Evolutionary conservation across 1,140 invertebrate genomes (phyloP), one percentile per base, ranked within the genome.

Genomic region (Steinernema feltiae): DNA sequence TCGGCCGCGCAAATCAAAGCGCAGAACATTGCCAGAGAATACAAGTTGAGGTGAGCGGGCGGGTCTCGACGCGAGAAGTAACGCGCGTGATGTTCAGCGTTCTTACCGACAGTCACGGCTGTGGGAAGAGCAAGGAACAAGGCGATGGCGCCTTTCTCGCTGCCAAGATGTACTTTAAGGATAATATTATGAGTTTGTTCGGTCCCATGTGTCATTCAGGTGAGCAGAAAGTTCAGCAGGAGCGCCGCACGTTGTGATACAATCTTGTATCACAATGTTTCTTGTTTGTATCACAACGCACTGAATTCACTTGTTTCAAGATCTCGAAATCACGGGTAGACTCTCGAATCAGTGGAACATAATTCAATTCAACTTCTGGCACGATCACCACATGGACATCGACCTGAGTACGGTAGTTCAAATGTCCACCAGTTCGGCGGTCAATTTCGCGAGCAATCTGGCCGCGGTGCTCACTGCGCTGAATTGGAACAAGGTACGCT

Each of bases 361-460:
- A 27, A 21, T 78, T 18, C 76, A 77, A 35, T 77, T 77, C 76
- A 77, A 77, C 32, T 78, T 77, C 76, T 77, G 76, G 76, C 35
- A n/a, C 21, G 76, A 77, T 35, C 76, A 77, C 46, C 35, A 29
- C 15, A 78, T 31, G 21, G 73, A 76, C 32, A 70, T 18, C 48
- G 31, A 69, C 21, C 24, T 70, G 15, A 70, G 71, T 17, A 77
- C 21, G 30, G 31, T 77, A 7, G 76, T 77, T 24, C 75, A 77
- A 75, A 77, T 77, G 76, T 69, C 76, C 29, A 71, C 75, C 24
- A 1, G 21, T 24, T 77, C 76, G 1, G 69, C 76, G 3, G 48
- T 71, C 21, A 77, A 77, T 41, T 46, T 77, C 17, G 76, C 76
- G 21, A 1, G 18, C n/a, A 77, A 77, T 35, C 30, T 77, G 7